These are phyloP conservation scores for Octopus bimaculoides DNA, from an alignment of 1,140 invertebrate genomes.

Conservation along the genomic window DNA sequence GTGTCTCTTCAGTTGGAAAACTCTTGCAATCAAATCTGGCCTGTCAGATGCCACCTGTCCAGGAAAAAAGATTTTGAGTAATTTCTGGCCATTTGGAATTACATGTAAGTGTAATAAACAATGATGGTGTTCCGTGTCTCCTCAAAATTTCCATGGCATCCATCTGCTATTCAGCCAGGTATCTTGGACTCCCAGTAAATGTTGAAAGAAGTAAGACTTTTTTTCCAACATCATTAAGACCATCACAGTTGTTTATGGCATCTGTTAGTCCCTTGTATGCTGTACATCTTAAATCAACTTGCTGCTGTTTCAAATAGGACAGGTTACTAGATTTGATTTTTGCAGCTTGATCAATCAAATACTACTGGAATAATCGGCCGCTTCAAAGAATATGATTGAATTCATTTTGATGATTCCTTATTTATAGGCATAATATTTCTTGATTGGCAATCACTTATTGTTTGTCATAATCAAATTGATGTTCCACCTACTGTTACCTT, in stretches of 20 bases:
- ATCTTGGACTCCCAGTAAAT: not conserved
- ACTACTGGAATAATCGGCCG: not conserved
- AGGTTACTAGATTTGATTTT: not conserved
- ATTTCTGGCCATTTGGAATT: not conserved
- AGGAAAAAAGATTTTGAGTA: not conserved
- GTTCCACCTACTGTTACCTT: not conserved
- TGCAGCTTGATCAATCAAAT: not conserved
- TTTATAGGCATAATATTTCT: not conserved
- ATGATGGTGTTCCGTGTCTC: not conserved
- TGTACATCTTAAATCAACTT: not conserved
- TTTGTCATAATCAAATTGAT: not conserved
- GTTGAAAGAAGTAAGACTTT: not conserved
- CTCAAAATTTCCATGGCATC: not conserved
- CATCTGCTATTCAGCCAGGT: not conserved
- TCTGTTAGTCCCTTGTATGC: not conserved
- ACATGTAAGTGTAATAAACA: not conserved
- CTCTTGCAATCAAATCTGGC: not conserved
- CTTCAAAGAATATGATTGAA: no score
- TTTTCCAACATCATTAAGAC: not conserved
- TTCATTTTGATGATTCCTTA: not conserved
- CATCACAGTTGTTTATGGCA: not conserved
- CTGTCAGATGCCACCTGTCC: not conserved
- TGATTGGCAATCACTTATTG: not conserved
- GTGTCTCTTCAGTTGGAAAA: not conserved
- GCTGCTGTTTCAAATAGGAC: not conserved